Evolutionary conservation across 2,113 vertebrate genomes (phyloP).

Genomic region (Bubo scandiacus): DNA sequence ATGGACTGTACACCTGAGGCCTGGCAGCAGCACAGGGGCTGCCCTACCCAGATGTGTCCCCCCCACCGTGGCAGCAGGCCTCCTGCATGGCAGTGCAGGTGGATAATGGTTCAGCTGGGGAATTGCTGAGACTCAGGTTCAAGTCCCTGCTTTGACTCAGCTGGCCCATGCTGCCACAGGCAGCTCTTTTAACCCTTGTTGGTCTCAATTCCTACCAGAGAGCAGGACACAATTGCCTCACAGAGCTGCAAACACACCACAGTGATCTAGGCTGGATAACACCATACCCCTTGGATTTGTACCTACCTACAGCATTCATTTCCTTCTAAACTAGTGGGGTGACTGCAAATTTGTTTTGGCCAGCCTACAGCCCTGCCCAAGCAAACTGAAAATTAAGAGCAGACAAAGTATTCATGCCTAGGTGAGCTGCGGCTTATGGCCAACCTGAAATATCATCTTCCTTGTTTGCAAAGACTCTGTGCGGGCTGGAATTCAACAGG

Average conservation of each 20-base stretch:
- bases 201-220: not conserved
- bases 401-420: not conserved
- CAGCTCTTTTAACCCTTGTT: not conserved
- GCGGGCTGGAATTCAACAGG: not conserved
- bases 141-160: not conserved
- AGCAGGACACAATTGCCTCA: not conserved
- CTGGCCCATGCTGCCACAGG: not conserved
- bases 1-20: too few species aligned
- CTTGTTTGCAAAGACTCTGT: not conserved
- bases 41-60: rapidly evolving
- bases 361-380: not conserved
- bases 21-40: not conserved
- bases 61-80: not conserved
- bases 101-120: not conserved
- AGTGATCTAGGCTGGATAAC: not conserved
- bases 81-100: rapidly evolving
- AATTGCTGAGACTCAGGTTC: not conserved
- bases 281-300: too few species aligned
- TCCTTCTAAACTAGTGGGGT: not conserved
- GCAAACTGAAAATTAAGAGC: not conserved
- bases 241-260: not conserved
- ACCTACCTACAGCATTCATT: not conserved
- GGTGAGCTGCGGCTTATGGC: not conserved
- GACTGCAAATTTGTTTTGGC: not conserved
- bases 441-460: not conserved